These are phyloP conservation scores for Enteromius anoplus DNA, from an alignment of 2,797 vertebrate species.

Conservation along the genomic window DNA sequence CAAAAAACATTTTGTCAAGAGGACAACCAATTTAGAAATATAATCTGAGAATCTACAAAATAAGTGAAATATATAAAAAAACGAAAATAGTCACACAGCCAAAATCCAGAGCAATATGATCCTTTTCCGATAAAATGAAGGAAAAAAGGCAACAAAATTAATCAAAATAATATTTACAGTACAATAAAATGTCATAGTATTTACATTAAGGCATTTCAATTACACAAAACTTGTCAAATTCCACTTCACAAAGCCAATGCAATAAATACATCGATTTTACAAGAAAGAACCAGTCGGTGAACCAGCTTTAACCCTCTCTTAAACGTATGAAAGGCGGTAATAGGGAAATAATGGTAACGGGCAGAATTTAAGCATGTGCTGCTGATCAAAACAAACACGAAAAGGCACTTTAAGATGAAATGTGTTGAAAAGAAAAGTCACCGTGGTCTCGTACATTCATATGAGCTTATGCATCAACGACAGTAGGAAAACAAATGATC, in stretches of 20 bases:
- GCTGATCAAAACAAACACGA: slow-evolving; percentile 59
- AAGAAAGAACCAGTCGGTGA: slow-evolving; percentile 63
- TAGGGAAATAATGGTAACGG: slow-evolving; percentile 22
- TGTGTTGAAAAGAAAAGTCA: slow-evolving; percentile 57
- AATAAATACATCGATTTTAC: slow-evolving; percentile 80
- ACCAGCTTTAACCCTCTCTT: slow-evolving; percentile 55
- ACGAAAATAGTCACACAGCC: slow-evolving; percentile 85
- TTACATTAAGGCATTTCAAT: slow-evolving; percentile 91
- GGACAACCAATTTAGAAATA: slow-evolving; percentile 74
- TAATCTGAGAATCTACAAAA: slow-evolving; percentile 72
- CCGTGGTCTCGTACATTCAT: slow-evolving; percentile 59
- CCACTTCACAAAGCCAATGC: slow-evolving; percentile 76
- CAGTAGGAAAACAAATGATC: slow-evolving; percentile 49
- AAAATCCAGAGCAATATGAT: slow-evolving; percentile 85
- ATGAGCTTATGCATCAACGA: slow-evolving; percentile 53
- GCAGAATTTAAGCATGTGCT: slow-evolving; percentile 14
- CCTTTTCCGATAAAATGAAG: slow-evolving; percentile 86
- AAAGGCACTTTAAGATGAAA: slow-evolving; percentile 78
- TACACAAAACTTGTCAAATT: slow-evolving; percentile 75
- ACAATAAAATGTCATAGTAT: slow-evolving; percentile 87
- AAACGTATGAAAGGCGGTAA: slow-evolving; percentile 70
- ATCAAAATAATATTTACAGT: slow-evolving; percentile 80
- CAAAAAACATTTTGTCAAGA: slow-evolving; percentile 75
- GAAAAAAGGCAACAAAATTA: slow-evolving; percentile 84
- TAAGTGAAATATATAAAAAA: slow-evolving; percentile 69